Evolutionary conservation across 2,888 invertebrate genomes (phyloP), one percentile per base, ranked within the genome.

Genomic region (Podabrus alpinus): DNA sequence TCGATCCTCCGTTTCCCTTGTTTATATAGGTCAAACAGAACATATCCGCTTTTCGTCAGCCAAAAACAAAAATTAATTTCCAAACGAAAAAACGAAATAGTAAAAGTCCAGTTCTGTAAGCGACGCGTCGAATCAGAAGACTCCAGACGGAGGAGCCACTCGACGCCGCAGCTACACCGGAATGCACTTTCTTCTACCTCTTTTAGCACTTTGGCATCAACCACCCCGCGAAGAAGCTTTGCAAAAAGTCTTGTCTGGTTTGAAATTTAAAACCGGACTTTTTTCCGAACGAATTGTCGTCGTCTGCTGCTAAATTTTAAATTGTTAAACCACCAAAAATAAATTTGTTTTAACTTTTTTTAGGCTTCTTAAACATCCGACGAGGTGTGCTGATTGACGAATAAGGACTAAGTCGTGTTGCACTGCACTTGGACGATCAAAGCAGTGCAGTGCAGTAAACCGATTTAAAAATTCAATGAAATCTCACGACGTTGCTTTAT

Each of bases 131-230:
- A 74, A 73, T 77, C 69, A 68, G 69, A 72, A 77, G 77, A 74
- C 71, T 68, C 73, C 64, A 77, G 76, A 79, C 73, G 73, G 73
- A 73, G 77, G 75, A 77, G 77, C 78, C 79, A 80, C 81, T 80
- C 80, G 81, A 81, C 79, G 80, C 80, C 80, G 72, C 81, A 77
- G 79, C 74, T 79, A 81, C 81, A 81, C 77, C 79, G 78, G 81
- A 81, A 80, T 81, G 81, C 81, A 81, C 81, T 81, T 80, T 77
- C 80, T 79, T 76, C 79, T 78, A 81, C 79, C 79, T 81, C 79
- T 80, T 81, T 81, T 81, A 79, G 79, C 79, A 80, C 80, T 81
- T 77, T 79, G 73, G 70, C 73, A 75, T 75, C 74, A 74, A 74
- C 78, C 75, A 78, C 75, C 75, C 76, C 68, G 72, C 69, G 77